Evolutionary conservation across 2,888 invertebrate genomes (phyloP).

Genomic region (Boloria euphrosyne): DNA sequence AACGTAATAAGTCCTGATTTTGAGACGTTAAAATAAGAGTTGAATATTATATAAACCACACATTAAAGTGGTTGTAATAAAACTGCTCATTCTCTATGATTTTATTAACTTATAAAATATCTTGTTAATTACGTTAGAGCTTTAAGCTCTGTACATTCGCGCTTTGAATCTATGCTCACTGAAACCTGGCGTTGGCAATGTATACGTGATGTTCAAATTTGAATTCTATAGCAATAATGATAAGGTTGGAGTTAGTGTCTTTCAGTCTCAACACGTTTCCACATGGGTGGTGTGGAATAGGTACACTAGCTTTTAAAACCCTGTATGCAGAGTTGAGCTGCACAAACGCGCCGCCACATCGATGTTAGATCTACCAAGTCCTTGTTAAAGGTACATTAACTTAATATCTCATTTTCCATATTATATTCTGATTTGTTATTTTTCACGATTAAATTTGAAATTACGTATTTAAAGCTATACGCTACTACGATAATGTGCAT

Average conservation of each 20-base stretch:
- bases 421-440: background rate
- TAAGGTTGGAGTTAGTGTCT: background rate
- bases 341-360: constrained; percentile 5
- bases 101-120: constrained; percentile 17
- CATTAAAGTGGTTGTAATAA: constrained; percentile 3
- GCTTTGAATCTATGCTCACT: constrained; percentile 14
- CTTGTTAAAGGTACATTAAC: constrained; percentile 1
- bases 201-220: background rate
- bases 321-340: constrained; percentile 17
- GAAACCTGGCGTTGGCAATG: constrained; percentile 1
- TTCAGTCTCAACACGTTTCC: constrained; percentile 5
- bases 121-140: constrained; percentile 14
- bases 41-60: no score
- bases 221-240: background rate
- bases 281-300: constrained; percentile 22
- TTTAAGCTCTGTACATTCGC: constrained; percentile 3
- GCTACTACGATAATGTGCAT: no score
- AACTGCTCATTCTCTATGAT: constrained; percentile 3
- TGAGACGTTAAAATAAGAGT: no score
- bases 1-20: no score
- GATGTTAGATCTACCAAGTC: constrained; percentile 16
- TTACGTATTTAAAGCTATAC: no score
- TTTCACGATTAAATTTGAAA: background rate
- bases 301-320: constrained; percentile 15
- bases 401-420: background rate